Percentiles rank a stretch among this genome's conserved stretches.
phyloP scores from a whole-genome alignment of 2,888 invertebrate genomes.

The Tachina fera region DNA sequence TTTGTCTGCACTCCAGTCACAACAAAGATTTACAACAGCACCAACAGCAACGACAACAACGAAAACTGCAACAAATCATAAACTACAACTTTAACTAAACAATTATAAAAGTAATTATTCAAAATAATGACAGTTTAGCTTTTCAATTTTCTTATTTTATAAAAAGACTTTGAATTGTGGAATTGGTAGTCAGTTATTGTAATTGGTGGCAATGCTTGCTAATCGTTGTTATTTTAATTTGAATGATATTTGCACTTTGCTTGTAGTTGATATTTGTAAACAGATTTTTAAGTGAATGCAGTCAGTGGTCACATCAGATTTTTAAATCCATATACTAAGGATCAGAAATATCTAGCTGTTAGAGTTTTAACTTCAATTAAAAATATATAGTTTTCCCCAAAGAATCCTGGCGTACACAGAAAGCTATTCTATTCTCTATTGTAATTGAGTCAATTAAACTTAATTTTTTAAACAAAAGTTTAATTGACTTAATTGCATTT shows the following conservation, averaged over 20 bases:
- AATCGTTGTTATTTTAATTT: constrained; percentile 20
- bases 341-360: too few relatives aligned
- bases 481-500: too few relatives aligned
- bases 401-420: too few relatives aligned
- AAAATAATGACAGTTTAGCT: constrained; percentile 41
- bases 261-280: neutral
- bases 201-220: constrained; percentile 31
- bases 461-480: too few relatives aligned
- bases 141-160: neutral
- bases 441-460: too few relatives aligned
- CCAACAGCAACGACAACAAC: constrained; percentile 6
- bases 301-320: neutral
- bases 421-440: too few relatives aligned
- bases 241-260: constrained; percentile 8
- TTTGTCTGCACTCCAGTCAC: constrained; percentile 57
- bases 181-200: constrained; percentile 31
- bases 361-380: too few relatives aligned
- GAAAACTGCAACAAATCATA: constrained; percentile 46
- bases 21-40: constrained; percentile 54
- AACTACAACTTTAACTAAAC: constrained; percentile 44
- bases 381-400: too few relatives aligned
- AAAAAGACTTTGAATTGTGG: neutral
- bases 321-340: too few relatives aligned
- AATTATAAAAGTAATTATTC: constrained; percentile 59
- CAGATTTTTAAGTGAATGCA: constrained; percentile 12